These are phyloP conservation scores for Hirtodrosophila confusa DNA, from an alignment of 2,888 invertebrate genomes.

Conservation along the genomic window DNA sequence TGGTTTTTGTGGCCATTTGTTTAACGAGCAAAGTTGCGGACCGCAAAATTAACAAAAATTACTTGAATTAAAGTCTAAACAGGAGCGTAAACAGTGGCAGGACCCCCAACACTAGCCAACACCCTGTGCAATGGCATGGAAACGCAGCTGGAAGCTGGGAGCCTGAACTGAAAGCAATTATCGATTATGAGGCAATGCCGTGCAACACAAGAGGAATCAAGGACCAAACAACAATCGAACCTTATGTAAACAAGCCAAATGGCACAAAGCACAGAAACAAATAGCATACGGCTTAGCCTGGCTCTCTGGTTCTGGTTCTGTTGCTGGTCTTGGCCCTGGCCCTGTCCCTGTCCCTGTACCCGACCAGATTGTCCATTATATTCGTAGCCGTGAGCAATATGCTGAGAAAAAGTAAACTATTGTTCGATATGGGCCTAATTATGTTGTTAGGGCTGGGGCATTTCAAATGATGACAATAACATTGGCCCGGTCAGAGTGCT, in stretches of 20 bases:
- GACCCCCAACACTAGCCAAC: background rate
- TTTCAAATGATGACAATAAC: constrained; percentile 48
- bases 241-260: constrained; percentile 46
- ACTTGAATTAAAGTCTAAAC: constrained; percentile 39
- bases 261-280: constrained; percentile 34
- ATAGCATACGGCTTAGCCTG: constrained; percentile 12
- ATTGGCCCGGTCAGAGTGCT: constrained; percentile 42
- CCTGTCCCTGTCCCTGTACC: background rate
- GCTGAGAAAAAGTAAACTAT: constrained; percentile 24
- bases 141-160: constrained; percentile 20
- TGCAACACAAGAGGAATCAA: constrained; percentile 45
- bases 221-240: constrained; percentile 47
- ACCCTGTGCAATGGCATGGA: constrained; percentile 39
- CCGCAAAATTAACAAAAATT: constrained; percentile 23
- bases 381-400: constrained; percentile 27
- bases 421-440: constrained; percentile 38
- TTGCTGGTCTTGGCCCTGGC: background rate
- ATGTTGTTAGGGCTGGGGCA: constrained; percentile 27
- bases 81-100: constrained; percentile 23
- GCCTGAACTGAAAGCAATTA: constrained; percentile 21
- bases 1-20: constrained; percentile 15
- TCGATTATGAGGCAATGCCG: constrained; percentile 55
- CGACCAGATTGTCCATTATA: constrained; percentile 39
- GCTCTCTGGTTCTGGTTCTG: constrained; percentile 13
- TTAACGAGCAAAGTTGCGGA: constrained; percentile 44